Percentiles rank a stretch among this genome's conserved stretches.
Conservation (phyloP, 2,888 invertebrate species). For the Elmis aenea region DNA sequence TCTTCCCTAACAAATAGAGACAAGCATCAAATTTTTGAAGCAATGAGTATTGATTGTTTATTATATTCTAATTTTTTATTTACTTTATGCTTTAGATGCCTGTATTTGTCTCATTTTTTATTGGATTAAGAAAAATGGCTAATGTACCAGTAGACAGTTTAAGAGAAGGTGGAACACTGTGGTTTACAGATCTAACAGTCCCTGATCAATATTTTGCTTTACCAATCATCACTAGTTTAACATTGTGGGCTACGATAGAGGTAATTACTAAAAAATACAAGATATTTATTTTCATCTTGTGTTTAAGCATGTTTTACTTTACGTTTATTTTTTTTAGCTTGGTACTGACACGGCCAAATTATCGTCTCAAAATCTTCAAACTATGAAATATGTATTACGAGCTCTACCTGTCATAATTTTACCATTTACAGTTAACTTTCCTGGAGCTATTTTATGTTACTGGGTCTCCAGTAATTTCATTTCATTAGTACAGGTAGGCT, state of each 20-base stretch:
- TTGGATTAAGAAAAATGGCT: constrained; percentile 83
- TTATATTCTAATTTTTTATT: too few species aligned
- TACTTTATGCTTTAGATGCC: constrained; percentile 55
- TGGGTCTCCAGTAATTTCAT: constrained; percentile 87
- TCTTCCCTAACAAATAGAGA: too few species aligned
- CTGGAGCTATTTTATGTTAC: constrained; percentile 82
- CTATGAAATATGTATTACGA: constrained; percentile 70
- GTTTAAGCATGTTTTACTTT: not conserved
- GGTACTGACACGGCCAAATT: constrained; percentile 72
- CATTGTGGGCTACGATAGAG: constrained; percentile 78
- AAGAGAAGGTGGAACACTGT: constrained; percentile 79
- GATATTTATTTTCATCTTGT: not conserved
- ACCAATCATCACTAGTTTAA: constrained; percentile 78
- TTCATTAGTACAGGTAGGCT: constrained; percentile 73
- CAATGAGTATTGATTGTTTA: too few species aligned
- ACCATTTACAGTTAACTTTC: constrained; percentile 83
- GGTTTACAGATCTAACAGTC: constrained; percentile 90
- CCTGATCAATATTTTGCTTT: constrained; percentile 85
- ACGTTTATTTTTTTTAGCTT: constrained; percentile 47
- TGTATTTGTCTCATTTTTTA: constrained; percentile 87
- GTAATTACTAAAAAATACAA: constrained; percentile 38
- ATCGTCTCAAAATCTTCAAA: constrained; percentile 61
- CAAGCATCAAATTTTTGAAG: too few species aligned
- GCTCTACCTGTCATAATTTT: constrained; percentile 74
- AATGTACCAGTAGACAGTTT: constrained; percentile 88